These are phyloP conservation scores for Habropoda laboriosa DNA, from an alignment of 1,140 invertebrate species.

Conservation along the genomic window DNA sequence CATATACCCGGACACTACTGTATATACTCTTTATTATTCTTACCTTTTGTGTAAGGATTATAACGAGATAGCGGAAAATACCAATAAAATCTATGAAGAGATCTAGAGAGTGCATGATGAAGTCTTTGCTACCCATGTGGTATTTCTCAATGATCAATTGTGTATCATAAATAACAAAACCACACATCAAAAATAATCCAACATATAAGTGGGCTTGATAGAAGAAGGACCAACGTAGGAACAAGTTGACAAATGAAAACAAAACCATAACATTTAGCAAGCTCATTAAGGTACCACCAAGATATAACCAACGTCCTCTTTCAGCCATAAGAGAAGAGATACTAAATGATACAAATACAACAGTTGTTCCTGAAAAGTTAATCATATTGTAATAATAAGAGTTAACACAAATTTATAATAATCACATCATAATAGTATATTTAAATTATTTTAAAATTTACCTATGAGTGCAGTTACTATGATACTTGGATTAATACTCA, in stretches of 20 bases:
- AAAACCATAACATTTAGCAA: conserved; percentile 90
- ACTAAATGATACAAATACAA: conserved; percentile 96
- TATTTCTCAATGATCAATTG: conserved; percentile 97
- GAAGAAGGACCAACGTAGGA: conserved; percentile 91
- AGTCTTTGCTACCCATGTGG: conserved; percentile 94
- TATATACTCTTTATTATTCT: conserved; percentile 51
- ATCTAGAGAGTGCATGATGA: conserved; percentile 93
- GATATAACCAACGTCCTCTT: conserved; percentile 92
- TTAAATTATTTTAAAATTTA: conserved; percentile 55
- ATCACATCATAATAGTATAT: not conserved
- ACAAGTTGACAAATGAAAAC: conserved; percentile 91
- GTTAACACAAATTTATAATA: not conserved
- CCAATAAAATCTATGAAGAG: conserved; percentile 96
- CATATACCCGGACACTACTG: too few relatives aligned
- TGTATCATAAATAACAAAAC: conserved; percentile 97
- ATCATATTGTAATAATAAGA: not conserved
- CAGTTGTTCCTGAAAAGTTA: conserved; percentile 84
- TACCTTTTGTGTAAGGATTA: conserved; percentile 95
- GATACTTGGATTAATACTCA: conserved; percentile 91
- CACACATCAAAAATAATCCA: conserved; percentile 94
- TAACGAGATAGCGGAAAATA: conserved; percentile 93
- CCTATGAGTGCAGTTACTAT: conserved; percentile 93
- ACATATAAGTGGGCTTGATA: conserved; percentile 93
- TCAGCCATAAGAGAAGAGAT: conserved; percentile 92
- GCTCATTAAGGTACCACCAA: conserved; percentile 91